A percentile compares a stretch with the other conserved stretches of the same genome.
phyloP scores from a whole-genome alignment of 2,113 vertebrate species.

The Zootoca vivipara region DNA sequence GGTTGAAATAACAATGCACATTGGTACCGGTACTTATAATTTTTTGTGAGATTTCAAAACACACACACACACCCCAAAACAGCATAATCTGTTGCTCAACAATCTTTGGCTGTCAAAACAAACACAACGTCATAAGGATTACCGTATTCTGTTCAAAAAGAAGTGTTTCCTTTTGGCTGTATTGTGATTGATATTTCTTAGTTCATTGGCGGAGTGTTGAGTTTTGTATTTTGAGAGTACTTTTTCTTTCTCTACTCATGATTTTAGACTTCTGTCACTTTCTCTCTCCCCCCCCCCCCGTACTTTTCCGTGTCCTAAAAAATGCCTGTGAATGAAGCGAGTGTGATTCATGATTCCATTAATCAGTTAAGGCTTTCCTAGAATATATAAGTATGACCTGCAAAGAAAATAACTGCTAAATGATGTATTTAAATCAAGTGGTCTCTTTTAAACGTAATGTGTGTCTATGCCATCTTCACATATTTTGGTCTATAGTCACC shows the following conservation, averaged over 20 bases:
- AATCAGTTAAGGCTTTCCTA: not conserved
- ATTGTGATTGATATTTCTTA: not conserved
- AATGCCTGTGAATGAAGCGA: not conserved
- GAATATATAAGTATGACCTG: not conserved
- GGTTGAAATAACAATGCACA: not conserved
- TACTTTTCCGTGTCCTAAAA: not conserved
- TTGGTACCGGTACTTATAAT: no score
- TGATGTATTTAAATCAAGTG: not conserved
- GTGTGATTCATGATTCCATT: not conserved
- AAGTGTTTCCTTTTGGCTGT: not conserved
- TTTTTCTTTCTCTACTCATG: not conserved
- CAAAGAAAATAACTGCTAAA: not conserved
- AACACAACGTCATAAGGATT: no score
- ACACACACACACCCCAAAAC: not conserved
- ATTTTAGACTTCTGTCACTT: not conserved
- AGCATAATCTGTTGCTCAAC: not conserved
- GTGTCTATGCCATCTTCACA: not conserved
- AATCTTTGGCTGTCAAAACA: not conserved
- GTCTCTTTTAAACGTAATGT: not conserved
- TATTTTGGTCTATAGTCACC: not conserved
- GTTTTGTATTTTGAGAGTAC: not conserved
- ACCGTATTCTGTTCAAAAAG: not conserved
- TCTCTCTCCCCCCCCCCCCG: not conserved
- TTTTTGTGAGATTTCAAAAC: no score
- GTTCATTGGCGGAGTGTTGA: not conserved